Conservation (phyloP, 2,888 invertebrate species). For the Labia minor region DNA sequence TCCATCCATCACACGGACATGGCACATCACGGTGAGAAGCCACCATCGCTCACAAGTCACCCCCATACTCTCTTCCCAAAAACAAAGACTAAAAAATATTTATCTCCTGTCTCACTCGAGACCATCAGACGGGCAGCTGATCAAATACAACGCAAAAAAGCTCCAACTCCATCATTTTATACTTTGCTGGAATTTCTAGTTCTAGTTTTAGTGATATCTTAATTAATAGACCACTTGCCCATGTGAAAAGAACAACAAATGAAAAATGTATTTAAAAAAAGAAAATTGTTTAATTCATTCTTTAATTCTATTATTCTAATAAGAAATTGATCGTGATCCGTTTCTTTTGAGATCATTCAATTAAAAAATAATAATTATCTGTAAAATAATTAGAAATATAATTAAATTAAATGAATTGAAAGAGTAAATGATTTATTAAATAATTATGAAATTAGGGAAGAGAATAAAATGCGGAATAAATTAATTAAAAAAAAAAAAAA, state of each 20-base stretch:
- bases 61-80: neutral
- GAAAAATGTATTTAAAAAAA: neutral
- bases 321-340: neutral
- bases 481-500: too few species aligned
- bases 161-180: neutral
- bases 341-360: too few species aligned
- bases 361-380: too few species aligned
- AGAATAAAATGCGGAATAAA: too few species aligned
- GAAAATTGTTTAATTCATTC: neutral
- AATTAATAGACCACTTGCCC: neutral
- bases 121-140: neutral
- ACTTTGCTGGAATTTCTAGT: neutral
- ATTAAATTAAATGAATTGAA: too few species aligned
- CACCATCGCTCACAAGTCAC: slow-evolving; percentile 6
- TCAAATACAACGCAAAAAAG: neutral
- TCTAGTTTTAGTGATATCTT: neutral
- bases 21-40: neutral
- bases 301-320: neutral
- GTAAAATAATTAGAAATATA: too few species aligned
- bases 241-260: neutral
- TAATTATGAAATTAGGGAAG: too few species aligned
- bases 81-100: neutral
- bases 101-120: neutral
- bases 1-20: slow-evolving; percentile 3
- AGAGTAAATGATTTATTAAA: too few species aligned